Percentiles rank a stretch among this genome's conserved stretches.
Conservation (phyloP, 2,888 invertebrate genomes). For the Drosophila monieri region DNA sequence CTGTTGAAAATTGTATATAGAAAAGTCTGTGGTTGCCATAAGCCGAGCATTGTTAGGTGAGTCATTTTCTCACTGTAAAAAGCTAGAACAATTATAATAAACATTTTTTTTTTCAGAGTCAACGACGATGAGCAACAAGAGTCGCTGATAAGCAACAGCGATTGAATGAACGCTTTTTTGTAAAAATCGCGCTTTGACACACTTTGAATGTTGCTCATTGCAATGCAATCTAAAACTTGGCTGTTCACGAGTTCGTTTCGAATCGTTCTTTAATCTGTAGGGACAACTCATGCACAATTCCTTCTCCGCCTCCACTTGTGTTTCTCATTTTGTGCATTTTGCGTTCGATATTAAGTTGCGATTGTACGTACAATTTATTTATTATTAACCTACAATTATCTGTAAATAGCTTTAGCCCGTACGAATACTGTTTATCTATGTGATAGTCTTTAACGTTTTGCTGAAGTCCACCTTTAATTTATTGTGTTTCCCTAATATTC, state of each 20-base stretch:
- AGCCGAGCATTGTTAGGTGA: conserved; percentile 82
- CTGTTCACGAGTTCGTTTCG: conserved; percentile 80
- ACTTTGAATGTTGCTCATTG: conserved; percentile 63
- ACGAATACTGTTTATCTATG: conserved; percentile 62
- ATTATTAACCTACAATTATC: conserved; percentile 47
- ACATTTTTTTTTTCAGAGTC: conserved; percentile 76
- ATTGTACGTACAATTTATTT: conserved; percentile 61
- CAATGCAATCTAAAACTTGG: conserved; percentile 74
- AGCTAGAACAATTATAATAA: not conserved
- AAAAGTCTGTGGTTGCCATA: conserved; percentile 81
- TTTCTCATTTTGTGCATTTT: conserved; percentile 35
- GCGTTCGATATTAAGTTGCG: conserved; percentile 59
- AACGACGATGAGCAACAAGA: conserved; percentile 87
- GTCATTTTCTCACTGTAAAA: no score
- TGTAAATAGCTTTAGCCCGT: conserved; percentile 68
- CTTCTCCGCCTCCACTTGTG: conserved; percentile 18
- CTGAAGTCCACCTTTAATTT: conserved; percentile 64
- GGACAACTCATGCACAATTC: conserved; percentile 48
- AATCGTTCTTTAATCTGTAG: conserved; percentile 73
- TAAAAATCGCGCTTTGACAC: conserved; percentile 58
- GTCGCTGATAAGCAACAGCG: conserved; percentile 85
- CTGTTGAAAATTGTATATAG: conserved; percentile 83
- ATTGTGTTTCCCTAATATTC: conserved; percentile 27
- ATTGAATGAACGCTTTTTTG: conserved; percentile 56
- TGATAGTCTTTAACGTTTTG: conserved; percentile 68